Evolutionary conservation across 2,797 vertebrate species (phyloP).

Genomic region (Epinephelus malabaricus): DNA sequence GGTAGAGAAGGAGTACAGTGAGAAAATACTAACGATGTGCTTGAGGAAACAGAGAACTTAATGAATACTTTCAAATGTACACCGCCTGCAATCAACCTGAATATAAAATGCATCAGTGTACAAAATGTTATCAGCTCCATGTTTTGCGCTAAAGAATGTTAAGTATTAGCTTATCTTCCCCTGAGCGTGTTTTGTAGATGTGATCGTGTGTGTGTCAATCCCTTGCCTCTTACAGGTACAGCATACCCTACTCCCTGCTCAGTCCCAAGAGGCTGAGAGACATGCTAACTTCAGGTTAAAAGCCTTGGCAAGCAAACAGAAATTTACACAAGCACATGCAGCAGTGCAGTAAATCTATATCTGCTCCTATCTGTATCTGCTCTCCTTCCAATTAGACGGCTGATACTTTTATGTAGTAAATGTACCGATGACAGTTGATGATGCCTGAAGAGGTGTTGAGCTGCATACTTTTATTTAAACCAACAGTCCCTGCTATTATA

Average conservation of each 20-base stretch:
- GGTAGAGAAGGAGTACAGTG: background rate
- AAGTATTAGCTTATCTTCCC: background rate
- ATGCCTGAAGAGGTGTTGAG: background rate
- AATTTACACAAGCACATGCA: constrained; percentile 29
- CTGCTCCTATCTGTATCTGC: background rate
- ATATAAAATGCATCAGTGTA: background rate
- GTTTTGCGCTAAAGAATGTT: background rate
- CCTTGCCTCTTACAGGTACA: background rate
- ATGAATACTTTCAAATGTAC: constrained; percentile 6
- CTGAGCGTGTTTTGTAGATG: background rate
- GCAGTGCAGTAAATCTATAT: background rate
- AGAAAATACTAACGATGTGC: background rate
- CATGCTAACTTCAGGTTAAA: constrained; percentile 43
- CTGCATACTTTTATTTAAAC: background rate
- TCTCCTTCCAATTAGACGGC: background rate
- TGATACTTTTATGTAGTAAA: background rate
- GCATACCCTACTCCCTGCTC: background rate
- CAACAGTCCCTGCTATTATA: background rate
- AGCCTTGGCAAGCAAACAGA: constrained; percentile 1
- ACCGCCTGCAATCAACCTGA: background rate
- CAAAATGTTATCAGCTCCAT: background rate
- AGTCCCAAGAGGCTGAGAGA: constrained; percentile 17
- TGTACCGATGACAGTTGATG: background rate
- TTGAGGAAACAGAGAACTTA: constrained; percentile 6
- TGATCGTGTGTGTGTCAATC: background rate